phyloP scores from a whole-genome alignment of 1,140 invertebrate genomes.

The Lutraria rhynchaena region DNA sequence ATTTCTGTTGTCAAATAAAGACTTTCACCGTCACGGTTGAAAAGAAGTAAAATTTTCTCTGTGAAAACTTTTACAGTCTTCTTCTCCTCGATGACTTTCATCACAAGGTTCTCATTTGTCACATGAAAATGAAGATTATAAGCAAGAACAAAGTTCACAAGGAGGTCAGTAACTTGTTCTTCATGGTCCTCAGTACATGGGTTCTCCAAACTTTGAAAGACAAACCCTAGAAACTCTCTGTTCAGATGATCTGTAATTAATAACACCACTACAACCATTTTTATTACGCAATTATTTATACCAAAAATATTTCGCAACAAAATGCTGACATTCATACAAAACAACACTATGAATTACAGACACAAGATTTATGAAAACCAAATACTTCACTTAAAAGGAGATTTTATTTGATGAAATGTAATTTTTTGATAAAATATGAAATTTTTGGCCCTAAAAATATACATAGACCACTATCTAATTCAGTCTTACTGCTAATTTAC shows the following conservation, averaged over 20 bases:
- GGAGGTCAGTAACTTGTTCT: constrained; percentile 91
- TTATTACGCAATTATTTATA: too few relatives aligned
- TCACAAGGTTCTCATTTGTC: constrained; percentile 88
- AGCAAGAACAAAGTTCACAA: constrained; percentile 91
- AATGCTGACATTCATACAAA: too few relatives aligned
- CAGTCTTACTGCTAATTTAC: too few relatives aligned
- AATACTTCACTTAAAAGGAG: too few relatives aligned
- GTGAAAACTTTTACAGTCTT: constrained; percentile 92
- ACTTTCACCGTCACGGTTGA: constrained; percentile 94
- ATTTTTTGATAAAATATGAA: too few relatives aligned
- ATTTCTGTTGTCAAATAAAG: too few relatives aligned
- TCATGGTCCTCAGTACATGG: constrained; percentile 87
- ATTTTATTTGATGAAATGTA: too few relatives aligned
- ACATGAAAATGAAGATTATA: constrained; percentile 93
- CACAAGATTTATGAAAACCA: too few relatives aligned
- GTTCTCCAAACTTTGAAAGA: constrained; percentile 91
- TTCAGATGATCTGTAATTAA: constrained; percentile 88
- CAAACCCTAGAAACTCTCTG: constrained; percentile 89
- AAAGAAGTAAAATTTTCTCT: constrained; percentile 92
- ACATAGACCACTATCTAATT: too few relatives aligned
- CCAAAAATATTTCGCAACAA: not conserved
- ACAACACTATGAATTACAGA: too few relatives aligned
- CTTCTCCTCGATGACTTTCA: constrained; percentile 88
- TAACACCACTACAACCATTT: too few relatives aligned
- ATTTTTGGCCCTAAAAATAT: too few relatives aligned